Base-by-base conservation (phyloP, 2,888 invertebrate species). In the Platerodrilus igneus region DNA sequence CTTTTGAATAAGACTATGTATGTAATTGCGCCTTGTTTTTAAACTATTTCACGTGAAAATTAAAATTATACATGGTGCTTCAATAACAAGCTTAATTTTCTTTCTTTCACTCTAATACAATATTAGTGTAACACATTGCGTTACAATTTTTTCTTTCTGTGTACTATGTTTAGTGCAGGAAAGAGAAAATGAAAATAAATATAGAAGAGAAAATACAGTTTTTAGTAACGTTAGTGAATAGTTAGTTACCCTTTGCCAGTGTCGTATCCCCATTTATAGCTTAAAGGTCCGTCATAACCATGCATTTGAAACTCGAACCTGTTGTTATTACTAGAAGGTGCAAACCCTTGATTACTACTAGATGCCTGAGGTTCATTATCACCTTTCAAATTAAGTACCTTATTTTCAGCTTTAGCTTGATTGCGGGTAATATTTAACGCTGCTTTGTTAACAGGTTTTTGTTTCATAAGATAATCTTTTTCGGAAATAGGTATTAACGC, bases 211-310 rank as follows among this genome's bases (percentile, higher is more conserved):
- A 15, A 32, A 37, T n/a, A n/a, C n/a, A n/a, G n/a, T n/a, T n/a
- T n/a, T n/a, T n/a, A n/a, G n/a, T n/a, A n/a, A n/a, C n/a, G n/a
- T n/a, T n/a, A n/a, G n/a, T n/a, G n/a, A n/a, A n/a, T n/a, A n/a
- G n/a, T n/a, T n/a, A 51, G 68, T 73, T 72, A 87, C 88, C 87
- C 87, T 70, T 81, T 80, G 56, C 88, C 88, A 31, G 87, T 88
- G 62, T 88, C 86, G 64, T 76, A 87, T 57, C 89, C 88, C 66
- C 86, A 88, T 66, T 87, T 81, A 65, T 88, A 88, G 51, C 84
- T 83, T 59, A 83, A 76, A 1, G 88, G 88, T 26, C 88, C 88
- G 52, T 82, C 78, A 69, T 86, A 83, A 47, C 88, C 88, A 55
- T 84, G 83, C 72, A 88, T 79, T 59, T 87, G 83, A 72, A 87